phyloP scores from a whole-genome alignment of 2,797 vertebrate species.

The Oreochromis mossambicus region DNA sequence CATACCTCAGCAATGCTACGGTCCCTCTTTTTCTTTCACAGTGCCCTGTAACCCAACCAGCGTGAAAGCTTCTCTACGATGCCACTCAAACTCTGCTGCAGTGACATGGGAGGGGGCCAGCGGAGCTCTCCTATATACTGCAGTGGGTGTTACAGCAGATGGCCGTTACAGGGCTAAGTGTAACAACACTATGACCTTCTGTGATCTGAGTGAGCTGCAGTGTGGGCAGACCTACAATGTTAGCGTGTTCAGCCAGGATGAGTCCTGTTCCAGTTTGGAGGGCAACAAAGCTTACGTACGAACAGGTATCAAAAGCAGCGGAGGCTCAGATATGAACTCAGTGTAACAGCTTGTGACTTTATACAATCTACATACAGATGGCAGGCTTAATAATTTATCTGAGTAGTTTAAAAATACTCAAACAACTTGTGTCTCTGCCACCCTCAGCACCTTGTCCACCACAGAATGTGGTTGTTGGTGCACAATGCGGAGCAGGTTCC shows the following conservation, averaged over 20 bases:
- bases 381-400: neutral
- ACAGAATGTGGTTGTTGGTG: conserved; percentile 44
- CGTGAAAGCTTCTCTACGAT: conserved; percentile 54
- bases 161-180: conserved; percentile 44
- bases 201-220: conserved; percentile 54
- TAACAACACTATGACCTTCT: conserved; percentile 57
- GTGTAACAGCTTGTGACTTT: neutral
- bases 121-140: conserved; percentile 62
- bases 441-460: conserved; percentile 70
- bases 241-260: conserved; percentile 49
- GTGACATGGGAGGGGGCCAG: conserved; percentile 73
- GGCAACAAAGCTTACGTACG: conserved; percentile 37
- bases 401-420: neutral
- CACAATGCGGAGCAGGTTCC: conserved; percentile 41
- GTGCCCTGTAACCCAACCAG: conserved; percentile 71
- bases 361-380: neutral
- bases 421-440: neutral
- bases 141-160: conserved; percentile 39
- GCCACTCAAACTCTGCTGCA: conserved; percentile 52
- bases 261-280: conserved; percentile 53
- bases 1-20: neutral
- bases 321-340: neutral
- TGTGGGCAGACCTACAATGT: conserved; percentile 76
- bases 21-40: conserved; percentile 19
- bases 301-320: conserved; percentile 58